A percentile compares a stretch with the other conserved stretches of the same genome.
phyloP scores from a whole-genome alignment of 2,888 invertebrate species.

The Halictus quadricinctus region DNA sequence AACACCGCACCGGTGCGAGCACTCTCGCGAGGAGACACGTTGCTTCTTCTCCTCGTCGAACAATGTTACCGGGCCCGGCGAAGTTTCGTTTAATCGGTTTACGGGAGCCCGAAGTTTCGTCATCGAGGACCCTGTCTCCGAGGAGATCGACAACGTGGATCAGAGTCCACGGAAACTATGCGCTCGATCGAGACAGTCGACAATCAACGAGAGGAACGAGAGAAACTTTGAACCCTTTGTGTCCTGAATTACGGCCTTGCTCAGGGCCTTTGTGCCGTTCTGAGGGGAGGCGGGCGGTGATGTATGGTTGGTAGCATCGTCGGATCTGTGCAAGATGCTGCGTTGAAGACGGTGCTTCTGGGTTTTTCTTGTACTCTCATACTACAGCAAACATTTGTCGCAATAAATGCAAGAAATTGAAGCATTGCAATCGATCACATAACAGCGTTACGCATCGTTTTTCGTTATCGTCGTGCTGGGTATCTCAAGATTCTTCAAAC shows the following conservation, averaged over 20 bases:
- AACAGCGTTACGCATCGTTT: too few species aligned
- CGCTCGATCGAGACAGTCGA: not conserved
- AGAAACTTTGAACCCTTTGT: conserved; percentile 5
- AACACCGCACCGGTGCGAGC: not conserved
- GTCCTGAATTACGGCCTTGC: not conserved
- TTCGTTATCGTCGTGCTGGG: too few species aligned
- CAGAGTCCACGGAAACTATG: not conserved
- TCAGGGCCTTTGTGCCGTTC: not conserved
- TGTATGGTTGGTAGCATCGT: not conserved
- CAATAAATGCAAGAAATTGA: too few species aligned
- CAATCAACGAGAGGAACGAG: not conserved
- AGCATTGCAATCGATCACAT: too few species aligned
- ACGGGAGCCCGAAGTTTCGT: not conserved
- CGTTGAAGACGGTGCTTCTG: not conserved
- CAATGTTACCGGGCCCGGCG: not conserved
- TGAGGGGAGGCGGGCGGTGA: not conserved
- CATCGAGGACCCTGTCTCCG: not conserved
- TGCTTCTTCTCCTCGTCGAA: not conserved
- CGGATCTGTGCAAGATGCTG: not conserved
- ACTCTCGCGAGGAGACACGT: not conserved
- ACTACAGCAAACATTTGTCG: too few species aligned
- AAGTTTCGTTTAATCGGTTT: conserved; percentile 30
- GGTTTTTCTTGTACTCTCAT: not conserved
- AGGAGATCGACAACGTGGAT: not conserved
- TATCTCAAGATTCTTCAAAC: too few species aligned